Percentiles rank a stretch among this genome's conserved stretches.
phyloP scores from a whole-genome alignment of 1,140 invertebrate species.

The Halyomorpha halys region DNA sequence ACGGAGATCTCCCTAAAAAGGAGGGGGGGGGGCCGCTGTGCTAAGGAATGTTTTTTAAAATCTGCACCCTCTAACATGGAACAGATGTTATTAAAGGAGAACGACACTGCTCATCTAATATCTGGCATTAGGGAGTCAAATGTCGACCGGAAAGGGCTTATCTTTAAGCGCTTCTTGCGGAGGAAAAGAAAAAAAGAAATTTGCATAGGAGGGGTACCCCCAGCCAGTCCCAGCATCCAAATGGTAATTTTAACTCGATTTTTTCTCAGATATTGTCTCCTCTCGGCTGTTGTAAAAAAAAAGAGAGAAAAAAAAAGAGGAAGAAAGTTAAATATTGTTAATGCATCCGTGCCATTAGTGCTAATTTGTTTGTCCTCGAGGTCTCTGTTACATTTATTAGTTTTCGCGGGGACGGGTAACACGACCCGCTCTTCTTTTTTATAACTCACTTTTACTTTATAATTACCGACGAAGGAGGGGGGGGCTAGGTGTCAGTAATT shows the following conservation, averaged over 20 bases:
- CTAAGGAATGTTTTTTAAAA: constrained; percentile 3
- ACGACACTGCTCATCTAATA: not conserved
- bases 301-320: constrained; percentile 6
- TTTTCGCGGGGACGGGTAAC: no score
- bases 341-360: constrained; percentile 19
- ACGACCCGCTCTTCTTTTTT: no score
- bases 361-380: constrained; percentile 16
- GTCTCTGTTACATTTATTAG: no score
- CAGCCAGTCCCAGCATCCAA: constrained; percentile 13
- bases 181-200: constrained; percentile 21
- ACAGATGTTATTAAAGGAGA: constrained; percentile 16
- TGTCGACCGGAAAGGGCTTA: constrained; percentile 17
- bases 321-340: constrained; percentile 22
- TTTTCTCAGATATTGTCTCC: constrained; percentile 9
- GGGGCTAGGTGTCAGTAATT: no score
- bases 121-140: not conserved
- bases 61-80: constrained; percentile 18
- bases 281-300: constrained; percentile 8
- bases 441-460: no score
- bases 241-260: constrained; percentile 23
- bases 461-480: no score
- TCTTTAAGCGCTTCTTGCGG: constrained; percentile 15
- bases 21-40: not conserved
- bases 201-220: constrained; percentile 13
- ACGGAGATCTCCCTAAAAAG: not conserved